A percentile compares a stretch with the other conserved stretches of the same genome.
Evolutionary conservation across 1,140 invertebrate genomes (phyloP).

Genomic region (Protaetia brevitarsis): DNA sequence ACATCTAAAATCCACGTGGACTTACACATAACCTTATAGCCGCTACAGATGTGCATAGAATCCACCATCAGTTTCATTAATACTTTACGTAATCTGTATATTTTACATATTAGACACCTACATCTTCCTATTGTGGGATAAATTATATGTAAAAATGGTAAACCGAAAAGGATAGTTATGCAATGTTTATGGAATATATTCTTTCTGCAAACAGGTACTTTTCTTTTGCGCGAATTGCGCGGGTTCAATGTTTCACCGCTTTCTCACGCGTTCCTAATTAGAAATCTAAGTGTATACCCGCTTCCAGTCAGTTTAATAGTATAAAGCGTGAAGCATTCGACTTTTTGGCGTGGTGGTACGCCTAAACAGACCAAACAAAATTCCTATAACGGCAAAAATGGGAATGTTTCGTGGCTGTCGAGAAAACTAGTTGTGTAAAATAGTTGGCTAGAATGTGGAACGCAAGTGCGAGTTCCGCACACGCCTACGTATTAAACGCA

Average conservation of each 20-base stretch:
- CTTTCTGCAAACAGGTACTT: not conserved
- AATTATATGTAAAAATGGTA: not conserved
- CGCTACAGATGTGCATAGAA: too few species aligned
- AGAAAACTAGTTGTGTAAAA: constrained; percentile 1
- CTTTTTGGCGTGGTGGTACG: not conserved
- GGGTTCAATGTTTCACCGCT: constrained; percentile 1
- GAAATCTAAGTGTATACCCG: not conserved
- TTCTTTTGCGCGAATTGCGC: not conserved
- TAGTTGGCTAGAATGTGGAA: not conserved
- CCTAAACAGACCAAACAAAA: not conserved
- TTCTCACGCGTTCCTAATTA: constrained; percentile 3
- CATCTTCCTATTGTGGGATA: too few species aligned
- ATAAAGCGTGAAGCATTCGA: not conserved
- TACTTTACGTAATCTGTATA: too few species aligned
- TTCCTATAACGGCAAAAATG: not conserved
- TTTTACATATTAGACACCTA: too few species aligned
- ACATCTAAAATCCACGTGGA: too few species aligned
- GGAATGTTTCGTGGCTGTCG: not conserved
- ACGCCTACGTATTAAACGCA: not conserved
- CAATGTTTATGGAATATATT: not conserved
- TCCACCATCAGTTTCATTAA: too few species aligned
- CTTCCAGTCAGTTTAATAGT: not conserved
- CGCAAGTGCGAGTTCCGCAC: not conserved
- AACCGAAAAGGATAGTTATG: not conserved
- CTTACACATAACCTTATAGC: too few species aligned